phyloP scores from a whole-genome alignment of 1,140 invertebrate species.

The Patella vulgata region DNA sequence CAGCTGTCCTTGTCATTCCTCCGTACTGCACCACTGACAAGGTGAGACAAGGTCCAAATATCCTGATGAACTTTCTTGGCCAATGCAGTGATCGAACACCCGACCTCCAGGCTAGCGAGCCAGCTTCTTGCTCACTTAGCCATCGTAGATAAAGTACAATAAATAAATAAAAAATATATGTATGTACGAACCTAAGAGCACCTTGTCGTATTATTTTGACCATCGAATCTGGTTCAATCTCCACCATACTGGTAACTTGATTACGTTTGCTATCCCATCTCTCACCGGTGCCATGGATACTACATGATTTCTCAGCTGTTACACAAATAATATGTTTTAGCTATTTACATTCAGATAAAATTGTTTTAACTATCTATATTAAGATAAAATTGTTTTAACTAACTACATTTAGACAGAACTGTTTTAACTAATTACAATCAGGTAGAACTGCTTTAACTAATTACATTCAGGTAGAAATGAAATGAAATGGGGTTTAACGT shows the following conservation, averaged over 20 bases:
- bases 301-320: slow-evolving; percentile 74
- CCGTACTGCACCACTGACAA: too few species aligned
- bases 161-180: too few species aligned
- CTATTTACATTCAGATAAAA: background rate
- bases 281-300: slow-evolving; percentile 77
- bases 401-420: background rate
- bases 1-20: too few species aligned
- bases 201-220: slow-evolving; percentile 79
- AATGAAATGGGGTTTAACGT: too few species aligned
- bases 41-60: too few species aligned
- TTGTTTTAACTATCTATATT: slow-evolving; percentile 60
- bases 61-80: too few species aligned
- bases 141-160: too few species aligned
- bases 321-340: background rate
- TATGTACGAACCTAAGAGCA: slow-evolving; percentile 75
- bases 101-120: too few species aligned
- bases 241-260: slow-evolving; percentile 72
- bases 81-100: too few species aligned
- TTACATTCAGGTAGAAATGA: slow-evolving; percentile 76
- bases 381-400: slow-evolving; percentile 75
- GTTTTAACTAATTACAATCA: slow-evolving; percentile 62
- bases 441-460: slow-evolving; percentile 71
- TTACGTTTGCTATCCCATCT: slow-evolving; percentile 70
- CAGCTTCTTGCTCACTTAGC: too few species aligned
- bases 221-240: slow-evolving; percentile 76